Evolutionary conservation across 2,888 invertebrate genomes (phyloP).

Genomic region (Deilephila porcellus): DNA sequence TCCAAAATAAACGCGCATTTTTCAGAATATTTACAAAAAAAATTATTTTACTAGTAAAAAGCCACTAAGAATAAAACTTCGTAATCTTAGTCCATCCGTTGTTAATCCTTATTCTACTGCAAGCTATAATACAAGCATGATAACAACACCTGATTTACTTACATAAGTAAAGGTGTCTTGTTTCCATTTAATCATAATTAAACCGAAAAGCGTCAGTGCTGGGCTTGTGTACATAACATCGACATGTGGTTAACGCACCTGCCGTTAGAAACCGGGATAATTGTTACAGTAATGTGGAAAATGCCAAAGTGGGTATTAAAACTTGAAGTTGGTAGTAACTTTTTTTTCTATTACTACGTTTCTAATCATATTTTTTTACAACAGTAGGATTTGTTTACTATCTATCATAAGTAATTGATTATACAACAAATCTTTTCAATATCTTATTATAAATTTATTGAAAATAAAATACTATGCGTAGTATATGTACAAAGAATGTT

Average conservation of each 20-base stretch:
- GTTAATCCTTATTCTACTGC: no score
- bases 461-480: no score
- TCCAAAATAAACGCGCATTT: background rate
- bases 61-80: background rate
- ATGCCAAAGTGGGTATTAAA: background rate
- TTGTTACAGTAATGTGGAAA: background rate
- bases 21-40: no score
- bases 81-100: background rate
- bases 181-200: conserved; percentile 48
- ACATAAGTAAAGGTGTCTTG: conserved; percentile 30
- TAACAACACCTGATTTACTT: conserved; percentile 13
- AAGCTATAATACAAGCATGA: conserved; percentile 4
- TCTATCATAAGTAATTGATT: no score
- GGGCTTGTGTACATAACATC: conserved; percentile 62
- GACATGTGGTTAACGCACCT: conserved; percentile 67
- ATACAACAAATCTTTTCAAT: no score
- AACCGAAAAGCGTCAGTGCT: conserved; percentile 54
- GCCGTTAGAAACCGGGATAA: conserved; percentile 44
- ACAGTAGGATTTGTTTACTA: no score
- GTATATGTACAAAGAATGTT: no score
- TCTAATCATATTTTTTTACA: no score
- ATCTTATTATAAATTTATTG: no score
- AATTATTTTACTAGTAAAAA: background rate
- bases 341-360: no score
- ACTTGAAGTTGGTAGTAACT: no score